Percentiles rank a stretch among this genome's conserved stretches.
These are phyloP conservation scores for Acanthoscelides obtectus DNA, from an alignment of 2,888 invertebrate genomes.

Conservation along the genomic window DNA sequence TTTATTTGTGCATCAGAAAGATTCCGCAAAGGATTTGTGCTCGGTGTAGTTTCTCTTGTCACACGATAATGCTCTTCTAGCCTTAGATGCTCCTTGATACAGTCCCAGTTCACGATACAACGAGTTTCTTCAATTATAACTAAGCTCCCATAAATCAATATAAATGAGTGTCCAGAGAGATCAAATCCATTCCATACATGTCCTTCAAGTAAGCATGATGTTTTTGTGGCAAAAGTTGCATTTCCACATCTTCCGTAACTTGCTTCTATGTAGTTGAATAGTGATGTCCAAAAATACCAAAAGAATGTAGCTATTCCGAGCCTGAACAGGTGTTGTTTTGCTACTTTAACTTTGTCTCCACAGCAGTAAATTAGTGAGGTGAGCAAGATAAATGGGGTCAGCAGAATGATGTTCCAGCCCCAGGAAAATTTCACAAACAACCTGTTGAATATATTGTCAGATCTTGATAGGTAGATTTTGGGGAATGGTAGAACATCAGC, in stretches of 20 bases:
- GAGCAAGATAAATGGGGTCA: conserved; percentile 74
- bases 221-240: conserved; percentile 56
- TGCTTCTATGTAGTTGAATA: conserved; percentile 78
- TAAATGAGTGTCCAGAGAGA: conserved; percentile 94
- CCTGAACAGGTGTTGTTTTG: conserved; percentile 68
- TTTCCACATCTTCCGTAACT: conserved; percentile 71
- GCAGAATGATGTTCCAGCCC: conserved; percentile 88
- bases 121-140: conserved; percentile 90
- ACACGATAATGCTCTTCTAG: conserved; percentile 74
- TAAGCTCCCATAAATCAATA: conserved; percentile 88
- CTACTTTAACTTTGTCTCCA: conserved; percentile 65
- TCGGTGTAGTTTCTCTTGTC: conserved; percentile 37
- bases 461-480: conserved; percentile 83
- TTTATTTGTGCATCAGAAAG: conserved; percentile 66
- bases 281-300: conserved; percentile 83
- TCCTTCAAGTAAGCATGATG: conserved; percentile 70
- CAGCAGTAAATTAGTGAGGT: conserved; percentile 82
- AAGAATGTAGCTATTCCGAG: conserved; percentile 76
- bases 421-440: conserved; percentile 96
- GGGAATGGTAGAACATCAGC: conserved; percentile 80
- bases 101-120: conserved; percentile 87
- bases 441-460: conserved; percentile 85
- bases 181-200: conserved; percentile 91
- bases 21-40: conserved; percentile 62
- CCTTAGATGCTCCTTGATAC: conserved; percentile 75